Percentiles rank a stretch among this genome's conserved stretches.
Conservation (phyloP, 2,113 vertebrate genomes). For the Penelope pileata region DNA sequence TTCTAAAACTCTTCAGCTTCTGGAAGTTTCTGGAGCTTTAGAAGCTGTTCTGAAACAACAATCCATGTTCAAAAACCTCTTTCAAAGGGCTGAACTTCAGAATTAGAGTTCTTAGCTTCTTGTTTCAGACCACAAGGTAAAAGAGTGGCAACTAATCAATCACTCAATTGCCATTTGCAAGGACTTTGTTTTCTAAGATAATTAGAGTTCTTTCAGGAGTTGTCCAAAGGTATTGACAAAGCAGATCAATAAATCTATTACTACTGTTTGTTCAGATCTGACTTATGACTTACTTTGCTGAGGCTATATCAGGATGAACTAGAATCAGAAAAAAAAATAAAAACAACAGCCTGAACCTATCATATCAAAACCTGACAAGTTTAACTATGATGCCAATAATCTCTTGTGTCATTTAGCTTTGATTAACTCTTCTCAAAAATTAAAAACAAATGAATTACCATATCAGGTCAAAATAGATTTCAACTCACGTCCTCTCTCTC, state of each 20-base stretch:
- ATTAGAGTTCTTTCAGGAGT: conserved; percentile 25
- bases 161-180: not conserved
- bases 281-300: not conserved
- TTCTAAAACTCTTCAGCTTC: not conserved
- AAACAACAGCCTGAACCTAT: not conserved
- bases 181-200: conserved; percentile 13
- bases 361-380: not conserved
- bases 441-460: not conserved
- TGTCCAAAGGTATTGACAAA: conserved; percentile 18
- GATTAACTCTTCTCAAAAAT: not conserved
- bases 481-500: not conserved
- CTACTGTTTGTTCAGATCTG: not conserved
- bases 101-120: not conserved
- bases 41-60: not conserved
- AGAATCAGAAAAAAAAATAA: not conserved
- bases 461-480: not conserved
- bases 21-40: not conserved
- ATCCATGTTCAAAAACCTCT: not conserved
- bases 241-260: not conserved
- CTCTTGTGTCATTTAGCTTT: not conserved
- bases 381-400: not conserved
- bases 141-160: conserved; percentile 30
- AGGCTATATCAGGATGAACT: not conserved
- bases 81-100: not conserved
- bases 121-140: not conserved